Evolutionary conservation across 2,888 invertebrate genomes (phyloP), one percentile per base, ranked within the genome.

Genomic region (Disparrhopalites patrizii): DNA sequence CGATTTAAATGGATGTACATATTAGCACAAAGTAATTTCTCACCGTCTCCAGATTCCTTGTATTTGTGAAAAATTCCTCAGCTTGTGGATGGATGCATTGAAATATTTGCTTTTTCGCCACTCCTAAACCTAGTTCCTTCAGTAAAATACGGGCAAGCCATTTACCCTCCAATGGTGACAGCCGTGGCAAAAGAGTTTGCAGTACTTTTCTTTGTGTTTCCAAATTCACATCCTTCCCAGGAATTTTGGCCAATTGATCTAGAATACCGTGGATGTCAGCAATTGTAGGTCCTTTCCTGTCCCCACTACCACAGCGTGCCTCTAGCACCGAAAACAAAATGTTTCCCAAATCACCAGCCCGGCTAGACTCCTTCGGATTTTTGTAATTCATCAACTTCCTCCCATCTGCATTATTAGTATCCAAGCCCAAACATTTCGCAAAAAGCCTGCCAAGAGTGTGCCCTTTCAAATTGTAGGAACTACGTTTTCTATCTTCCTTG

Each of bases 91-190:
- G 75, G 51, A 75, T 60, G 1, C 67, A 25, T 2, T 54, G 56
- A 28, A 69, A 69, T 25, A 75, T 66, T n/a, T 58, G 36, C 10
- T 40, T 61, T 20, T 61, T 66, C n/a, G 51, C 43, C 13, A 74
- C 23, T 20, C 70, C 71, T 5, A 72, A 31, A 8, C 61, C 47
- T 33, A 73, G 18, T 23, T 70, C 61, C 33, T 71, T 72, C 23
- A 75, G 52, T 4, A 75, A 57, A 15, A 75, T 68, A 8, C 71
- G 60, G 4, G 69, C 60, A 20, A 75, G 50, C 75, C 75, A 75
- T 65, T 75, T 75, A 4, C 68, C 74, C 65, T 75, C 74, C 20
- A 72, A 23, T 2, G 74, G 64, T 4, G 70, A 62, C 3, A 74
- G 25, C 5, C 57, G 61, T 7, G 40, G 62, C n/a, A 74, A 30